A percentile compares a stretch with the other conserved stretches of the same genome.
Evolutionary conservation across 2,888 invertebrate genomes (phyloP).

Genomic region (Thymelicus acteon): DNA sequence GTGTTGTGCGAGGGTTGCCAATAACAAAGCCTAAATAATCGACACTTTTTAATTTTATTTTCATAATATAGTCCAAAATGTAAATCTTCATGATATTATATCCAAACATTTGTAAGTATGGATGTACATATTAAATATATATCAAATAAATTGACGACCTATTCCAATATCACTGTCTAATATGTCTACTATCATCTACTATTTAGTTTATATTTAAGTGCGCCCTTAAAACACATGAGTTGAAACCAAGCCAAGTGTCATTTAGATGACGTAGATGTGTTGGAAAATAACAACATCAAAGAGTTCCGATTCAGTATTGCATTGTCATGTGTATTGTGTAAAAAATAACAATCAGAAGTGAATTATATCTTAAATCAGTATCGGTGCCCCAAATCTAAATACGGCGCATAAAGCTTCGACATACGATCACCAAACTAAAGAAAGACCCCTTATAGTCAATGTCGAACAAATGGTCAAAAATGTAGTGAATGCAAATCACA

Average conservation of each 20-base stretch:
- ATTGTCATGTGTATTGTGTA: slow-evolving; percentile 52
- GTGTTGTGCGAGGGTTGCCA: too few species aligned
- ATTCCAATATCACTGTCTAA: too few species aligned
- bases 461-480: slow-evolving; percentile 58
- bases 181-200: not conserved
- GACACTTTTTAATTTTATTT: too few species aligned
- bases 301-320: slow-evolving; percentile 55
- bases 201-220: slow-evolving; percentile 51
- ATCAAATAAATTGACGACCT: too few species aligned
- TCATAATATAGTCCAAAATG: too few species aligned
- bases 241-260: slow-evolving; percentile 73
- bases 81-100: too few species aligned
- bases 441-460: slow-evolving; percentile 52
- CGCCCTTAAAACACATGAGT: slow-evolving; percentile 54
- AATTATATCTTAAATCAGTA: slow-evolving; percentile 30
- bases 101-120: too few species aligned
- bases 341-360: slow-evolving; percentile 37
- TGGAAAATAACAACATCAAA: slow-evolving; percentile 60
- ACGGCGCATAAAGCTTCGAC: slow-evolving; percentile 60
- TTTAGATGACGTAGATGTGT: slow-evolving; percentile 53
- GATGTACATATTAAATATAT: too few species aligned
- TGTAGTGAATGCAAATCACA: slow-evolving; percentile 53
- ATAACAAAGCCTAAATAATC: too few species aligned
- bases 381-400: slow-evolving; percentile 48
- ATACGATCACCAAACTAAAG: slow-evolving; percentile 47